Evolutionary conservation across 64 coral and sea anemone genomes (phyloP), one percentile per base, ranked within the genome.

Genomic region (Dendrophyllia cribrosa): DNA sequence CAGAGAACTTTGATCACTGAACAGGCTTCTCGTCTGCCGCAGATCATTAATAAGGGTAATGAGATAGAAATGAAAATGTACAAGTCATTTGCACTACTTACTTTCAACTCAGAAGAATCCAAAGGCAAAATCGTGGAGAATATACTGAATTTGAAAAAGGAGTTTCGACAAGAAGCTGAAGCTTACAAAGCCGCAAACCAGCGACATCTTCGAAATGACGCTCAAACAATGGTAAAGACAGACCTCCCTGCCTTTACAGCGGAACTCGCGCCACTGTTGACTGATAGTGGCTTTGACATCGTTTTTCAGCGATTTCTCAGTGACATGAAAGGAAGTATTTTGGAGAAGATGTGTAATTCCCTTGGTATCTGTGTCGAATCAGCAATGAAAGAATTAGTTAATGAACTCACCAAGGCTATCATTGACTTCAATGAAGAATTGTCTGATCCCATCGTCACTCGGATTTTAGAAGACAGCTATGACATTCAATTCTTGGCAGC

Each of bases 251-350:
- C 16, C 17, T 45, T 68, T 48, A 20, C 17, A 51, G 44, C 46
- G 3, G 80, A 84, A 24, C 80, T 51, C 47, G 2, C 72, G 3
- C 12, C 19, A 48, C 45, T 24, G 9, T 0, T 6, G 5, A 50
- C 7, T 56, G 12, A 7, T 9, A 56, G 12, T 5, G 53, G 9
- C 2, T 6, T 20, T 59, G 59, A 66, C 20, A n/a, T 84, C 9
- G 20, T 66, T 50, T 67, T 84, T 1, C 59, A 84, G 44, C 80
- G 61, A 12, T 93, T 93, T 69, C 74, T 74, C n/a, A 11, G 74
- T 85, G 73, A 93, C 14, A 85, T 93, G 22, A 93, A 86, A 70
- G 83, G 82, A 20, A 47, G 58, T 50, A 93, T 93, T 56, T 70
- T 93, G 59, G 91, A 93, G 21, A 86, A 65, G 25, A 87, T 71